Evolutionary conservation across 1,140 invertebrate species (phyloP).

Genomic region (Drosophila funebris): DNA sequence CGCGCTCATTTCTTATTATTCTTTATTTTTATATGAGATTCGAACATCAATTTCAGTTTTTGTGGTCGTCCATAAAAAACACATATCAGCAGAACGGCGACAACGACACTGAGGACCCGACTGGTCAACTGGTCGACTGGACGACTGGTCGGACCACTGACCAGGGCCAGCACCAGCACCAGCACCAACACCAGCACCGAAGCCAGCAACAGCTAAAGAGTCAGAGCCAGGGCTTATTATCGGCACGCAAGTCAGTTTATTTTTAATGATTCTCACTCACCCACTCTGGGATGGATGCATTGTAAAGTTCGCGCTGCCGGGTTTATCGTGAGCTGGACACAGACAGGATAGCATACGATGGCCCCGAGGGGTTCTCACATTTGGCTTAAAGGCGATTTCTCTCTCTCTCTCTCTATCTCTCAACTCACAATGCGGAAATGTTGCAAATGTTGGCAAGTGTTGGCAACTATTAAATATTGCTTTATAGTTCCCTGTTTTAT

Average conservation of each 20-base stretch:
- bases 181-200: not conserved
- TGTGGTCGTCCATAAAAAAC: constrained; percentile 82
- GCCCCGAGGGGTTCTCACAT: constrained; percentile 21
- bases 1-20: constrained; percentile 81
- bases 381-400: constrained; percentile 31
- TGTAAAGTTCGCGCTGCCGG: constrained; percentile 32
- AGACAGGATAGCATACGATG: constrained; percentile 53
- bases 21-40: constrained; percentile 80
- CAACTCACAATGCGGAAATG: constrained; percentile 63
- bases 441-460: constrained; percentile 69
- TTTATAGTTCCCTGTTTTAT: constrained; percentile 70
- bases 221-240: constrained; percentile 68
- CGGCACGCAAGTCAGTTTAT: constrained; percentile 83
- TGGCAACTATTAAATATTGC: constrained; percentile 68
- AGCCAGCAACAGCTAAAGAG: constrained; percentile 12
- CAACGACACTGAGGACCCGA: constrained; percentile 35
- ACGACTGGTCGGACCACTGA: constrained; percentile 8
- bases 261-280: constrained; percentile 83
- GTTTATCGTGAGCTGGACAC: constrained; percentile 71
- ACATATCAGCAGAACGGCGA: constrained; percentile 64
- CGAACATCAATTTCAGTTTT: constrained; percentile 82
- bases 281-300: constrained; percentile 55
- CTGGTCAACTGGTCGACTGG: not conserved
- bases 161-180: not conserved
- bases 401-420: not conserved